These are phyloP conservation scores for Phenacoccus solenopsis DNA, from an alignment of 1,140 invertebrate species.

Conservation along the genomic window DNA sequence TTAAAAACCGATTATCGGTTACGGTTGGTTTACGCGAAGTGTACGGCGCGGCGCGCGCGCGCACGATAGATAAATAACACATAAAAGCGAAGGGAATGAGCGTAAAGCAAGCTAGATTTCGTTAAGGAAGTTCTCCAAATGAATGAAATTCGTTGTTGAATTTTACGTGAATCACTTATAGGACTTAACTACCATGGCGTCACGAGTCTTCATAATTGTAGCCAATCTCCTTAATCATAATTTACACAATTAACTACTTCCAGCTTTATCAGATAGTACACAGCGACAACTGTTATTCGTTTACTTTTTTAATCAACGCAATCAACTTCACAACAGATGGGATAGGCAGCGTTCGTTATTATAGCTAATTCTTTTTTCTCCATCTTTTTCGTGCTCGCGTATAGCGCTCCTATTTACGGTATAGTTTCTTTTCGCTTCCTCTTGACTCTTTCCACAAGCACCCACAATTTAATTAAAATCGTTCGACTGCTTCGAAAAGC, in stretches of 20 bases:
- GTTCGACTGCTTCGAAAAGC: no score
- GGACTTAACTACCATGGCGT: not conserved
- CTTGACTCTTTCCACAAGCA: no score
- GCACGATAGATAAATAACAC: no score
- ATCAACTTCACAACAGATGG: not conserved
- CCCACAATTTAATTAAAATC: no score
- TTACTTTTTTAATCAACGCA: not conserved
- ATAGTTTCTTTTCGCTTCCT: no score
- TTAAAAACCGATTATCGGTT: not conserved
- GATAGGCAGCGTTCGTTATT: not conserved
- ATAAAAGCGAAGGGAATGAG: not conserved
- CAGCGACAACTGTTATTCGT: not conserved
- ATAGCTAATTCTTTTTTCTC: not conserved
- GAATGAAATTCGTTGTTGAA: not conserved
- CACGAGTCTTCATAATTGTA: not conserved
- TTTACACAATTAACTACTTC: constrained; percentile 3
- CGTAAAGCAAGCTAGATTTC: not conserved
- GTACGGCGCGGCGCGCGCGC: no score
- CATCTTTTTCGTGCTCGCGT: no score
- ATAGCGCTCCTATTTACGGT: no score
- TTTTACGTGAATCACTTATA: constrained; percentile 2
- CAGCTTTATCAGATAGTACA: constrained; percentile 1
- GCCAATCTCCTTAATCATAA: constrained; percentile 1
- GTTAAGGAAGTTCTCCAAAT: not conserved
- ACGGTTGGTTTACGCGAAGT: not conserved